phyloP scores from a whole-genome alignment of 2,888 invertebrate genomes.

The Calameuta filiformis region DNA sequence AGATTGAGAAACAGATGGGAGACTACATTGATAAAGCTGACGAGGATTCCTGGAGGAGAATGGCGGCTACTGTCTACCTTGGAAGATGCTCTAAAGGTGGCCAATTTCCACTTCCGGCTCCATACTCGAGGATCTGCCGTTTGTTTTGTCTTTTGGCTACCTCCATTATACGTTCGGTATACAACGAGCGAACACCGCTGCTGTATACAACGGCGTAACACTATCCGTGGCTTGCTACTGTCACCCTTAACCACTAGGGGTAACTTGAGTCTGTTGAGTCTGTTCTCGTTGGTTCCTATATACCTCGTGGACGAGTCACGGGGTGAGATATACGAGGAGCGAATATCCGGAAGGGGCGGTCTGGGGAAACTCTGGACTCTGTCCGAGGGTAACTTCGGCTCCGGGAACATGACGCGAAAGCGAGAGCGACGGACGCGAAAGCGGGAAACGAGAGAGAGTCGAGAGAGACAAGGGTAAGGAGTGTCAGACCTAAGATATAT shows the following conservation, averaged over 20 bases:
- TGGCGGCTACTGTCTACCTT: neutral
- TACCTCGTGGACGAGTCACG: neutral
- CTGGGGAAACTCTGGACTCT: constrained; percentile 37
- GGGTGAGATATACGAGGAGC: constrained; percentile 45
- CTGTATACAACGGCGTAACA: constrained; percentile 22
- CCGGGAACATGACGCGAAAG: neutral
- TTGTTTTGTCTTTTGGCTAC: neutral
- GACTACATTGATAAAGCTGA: neutral
- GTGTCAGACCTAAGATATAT: neutral
- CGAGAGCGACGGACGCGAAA: neutral
- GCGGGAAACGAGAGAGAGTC: neutral
- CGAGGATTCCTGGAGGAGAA: neutral
- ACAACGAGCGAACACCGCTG: neutral
- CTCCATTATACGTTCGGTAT: neutral
- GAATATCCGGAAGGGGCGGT: constrained; percentile 55
- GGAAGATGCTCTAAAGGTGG: neutral
- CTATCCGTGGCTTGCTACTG: constrained; percentile 24
- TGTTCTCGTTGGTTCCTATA: neutral
- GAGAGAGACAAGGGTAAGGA: neutral
- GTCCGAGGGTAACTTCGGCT: constrained; percentile 29
- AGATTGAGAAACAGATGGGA: neutral
- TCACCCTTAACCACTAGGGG: constrained; percentile 27
- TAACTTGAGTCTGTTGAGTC: constrained; percentile 28
- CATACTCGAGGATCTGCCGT: neutral
- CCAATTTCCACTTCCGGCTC: neutral